Percentiles rank a stretch among this genome's conserved stretches.
phyloP scores from a whole-genome alignment of 2,888 invertebrate species.

The Crepidodera aurea region DNA sequence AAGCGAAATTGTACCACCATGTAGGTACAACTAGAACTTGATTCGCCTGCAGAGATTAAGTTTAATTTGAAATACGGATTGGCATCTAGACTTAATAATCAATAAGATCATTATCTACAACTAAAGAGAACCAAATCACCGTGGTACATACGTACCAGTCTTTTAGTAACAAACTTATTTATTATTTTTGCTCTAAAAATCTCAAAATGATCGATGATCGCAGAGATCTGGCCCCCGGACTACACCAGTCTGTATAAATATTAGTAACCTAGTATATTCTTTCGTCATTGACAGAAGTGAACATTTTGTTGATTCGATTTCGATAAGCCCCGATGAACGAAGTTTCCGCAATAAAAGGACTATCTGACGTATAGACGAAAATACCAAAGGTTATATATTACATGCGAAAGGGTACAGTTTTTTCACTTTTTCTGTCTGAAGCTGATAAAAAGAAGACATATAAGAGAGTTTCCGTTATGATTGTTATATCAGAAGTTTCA shows the following conservation, averaged over 20 bases:
- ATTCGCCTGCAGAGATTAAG: too few species aligned
- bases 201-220: too few species aligned
- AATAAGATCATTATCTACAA: too few species aligned
- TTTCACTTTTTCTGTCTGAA: background rate
- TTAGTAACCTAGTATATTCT: background rate
- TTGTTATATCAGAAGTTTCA: background rate
- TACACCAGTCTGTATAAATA: background rate
- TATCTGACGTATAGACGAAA: background rate
- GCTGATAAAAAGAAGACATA: background rate
- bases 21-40: too few species aligned
- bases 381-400: constrained; percentile 4
- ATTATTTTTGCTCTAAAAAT: too few species aligned
- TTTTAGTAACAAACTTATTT: too few species aligned
- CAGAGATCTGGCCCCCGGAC: too few species aligned
- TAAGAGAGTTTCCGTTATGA: background rate
- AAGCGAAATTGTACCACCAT: too few species aligned
- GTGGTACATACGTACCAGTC: too few species aligned
- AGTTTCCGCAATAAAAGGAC: constrained; percentile 3
- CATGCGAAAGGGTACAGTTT: background rate
- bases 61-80: too few species aligned
- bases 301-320: constrained; percentile 10
- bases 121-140: too few species aligned
- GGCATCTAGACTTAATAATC: too few species aligned
- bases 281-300: constrained; percentile 1
- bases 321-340: constrained; percentile 1